These are phyloP conservation scores for Cerceris ruficornis DNA, from an alignment of 2,888 invertebrate species.

Conservation along the genomic window DNA sequence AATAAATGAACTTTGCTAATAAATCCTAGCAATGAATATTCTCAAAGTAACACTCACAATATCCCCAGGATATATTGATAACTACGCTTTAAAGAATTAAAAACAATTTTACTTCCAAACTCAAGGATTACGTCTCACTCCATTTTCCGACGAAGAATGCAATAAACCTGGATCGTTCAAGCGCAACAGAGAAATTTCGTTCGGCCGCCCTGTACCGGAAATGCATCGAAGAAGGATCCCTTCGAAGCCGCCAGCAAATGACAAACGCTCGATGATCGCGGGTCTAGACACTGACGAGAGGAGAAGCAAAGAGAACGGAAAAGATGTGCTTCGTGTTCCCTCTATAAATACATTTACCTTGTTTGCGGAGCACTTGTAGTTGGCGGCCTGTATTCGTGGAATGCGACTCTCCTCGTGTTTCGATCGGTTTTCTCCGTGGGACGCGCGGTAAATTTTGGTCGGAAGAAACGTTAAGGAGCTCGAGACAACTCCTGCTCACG, in stretches of 20 bases:
- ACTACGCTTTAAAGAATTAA: too few relatives aligned
- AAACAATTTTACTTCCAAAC: too few relatives aligned
- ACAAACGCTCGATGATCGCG: conserved; percentile 55
- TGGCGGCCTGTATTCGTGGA: conserved; percentile 73
- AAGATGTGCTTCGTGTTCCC: conserved; percentile 67
- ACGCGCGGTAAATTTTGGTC: conserved; percentile 55
- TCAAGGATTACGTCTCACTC: too few relatives aligned
- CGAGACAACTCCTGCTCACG: conserved; percentile 13
- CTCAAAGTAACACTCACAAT: too few relatives aligned
- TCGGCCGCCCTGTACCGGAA: neutral
- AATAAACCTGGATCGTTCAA: too few relatives aligned
- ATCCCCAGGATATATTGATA: too few relatives aligned
- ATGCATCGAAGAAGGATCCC: neutral
- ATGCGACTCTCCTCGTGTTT: conserved; percentile 75
- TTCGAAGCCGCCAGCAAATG: conserved; percentile 9
- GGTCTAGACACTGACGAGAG: conserved; percentile 69
- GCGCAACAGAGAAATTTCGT: too few relatives aligned
- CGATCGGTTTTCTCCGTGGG: conserved; percentile 62
- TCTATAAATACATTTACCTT: conserved; percentile 81
- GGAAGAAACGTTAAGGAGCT: conserved; percentile 41
- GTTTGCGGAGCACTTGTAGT: conserved; percentile 79
- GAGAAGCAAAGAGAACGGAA: conserved; percentile 65
- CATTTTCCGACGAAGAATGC: too few relatives aligned
- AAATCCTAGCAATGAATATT: too few relatives aligned
- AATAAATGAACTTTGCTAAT: too few relatives aligned